phyloP scores from a whole-genome alignment of 2,888 invertebrate species.

The Congeria kusceri region DNA sequence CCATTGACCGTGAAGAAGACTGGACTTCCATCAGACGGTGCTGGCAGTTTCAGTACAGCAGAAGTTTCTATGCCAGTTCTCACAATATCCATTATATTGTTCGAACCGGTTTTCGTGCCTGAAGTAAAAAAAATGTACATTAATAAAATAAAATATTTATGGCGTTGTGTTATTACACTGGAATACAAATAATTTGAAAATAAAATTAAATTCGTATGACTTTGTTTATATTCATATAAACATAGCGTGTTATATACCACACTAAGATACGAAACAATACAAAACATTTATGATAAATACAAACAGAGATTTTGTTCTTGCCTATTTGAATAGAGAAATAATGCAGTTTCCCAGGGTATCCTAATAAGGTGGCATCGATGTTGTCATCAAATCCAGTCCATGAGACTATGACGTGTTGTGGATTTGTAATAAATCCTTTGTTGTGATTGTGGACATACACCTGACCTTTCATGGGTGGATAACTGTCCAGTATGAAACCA shows the following conservation, averaged over 20 bases:
- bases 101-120: no score
- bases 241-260: no score
- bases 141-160: no score
- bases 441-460: slow-evolving; percentile 21
- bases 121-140: no score
- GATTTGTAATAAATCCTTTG: slow-evolving; percentile 26
- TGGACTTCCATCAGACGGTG: not conserved
- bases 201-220: no score
- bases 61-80: not conserved
- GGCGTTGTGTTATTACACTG: no score
- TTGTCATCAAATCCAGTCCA: slow-evolving; percentile 50
- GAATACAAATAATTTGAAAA: no score
- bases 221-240: no score
- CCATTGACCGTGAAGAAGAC: slow-evolving; percentile 1
- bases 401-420: slow-evolving; percentile 1
- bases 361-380: slow-evolving; percentile 16
- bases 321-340: slow-evolving; percentile 16
- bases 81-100: no score
- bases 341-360: slow-evolving; percentile 18
- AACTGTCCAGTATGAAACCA: slow-evolving; percentile 42
- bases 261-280: no score
- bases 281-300: no score
- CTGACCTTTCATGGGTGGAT: slow-evolving; percentile 20
- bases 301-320: not conserved
- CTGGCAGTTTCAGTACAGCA: no score